Conservation (phyloP, 2,797 vertebrate genomes). For the Perodicticus potto region DNA sequence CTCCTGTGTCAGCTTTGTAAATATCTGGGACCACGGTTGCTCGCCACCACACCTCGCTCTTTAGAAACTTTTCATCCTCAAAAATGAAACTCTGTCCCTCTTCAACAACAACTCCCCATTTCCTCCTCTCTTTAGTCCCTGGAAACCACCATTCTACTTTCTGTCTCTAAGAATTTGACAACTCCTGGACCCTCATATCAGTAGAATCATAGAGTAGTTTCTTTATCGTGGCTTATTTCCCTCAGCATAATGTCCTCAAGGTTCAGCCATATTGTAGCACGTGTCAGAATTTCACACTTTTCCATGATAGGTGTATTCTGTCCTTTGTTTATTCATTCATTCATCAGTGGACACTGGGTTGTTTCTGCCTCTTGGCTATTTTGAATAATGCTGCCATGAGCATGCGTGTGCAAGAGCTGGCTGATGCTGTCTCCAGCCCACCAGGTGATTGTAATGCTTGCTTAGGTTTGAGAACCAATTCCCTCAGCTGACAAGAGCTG, state of each 20-base stretch:
- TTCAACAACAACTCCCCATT: neutral
- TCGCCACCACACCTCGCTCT: neutral
- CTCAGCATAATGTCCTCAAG: neutral
- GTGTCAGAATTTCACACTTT: neutral
- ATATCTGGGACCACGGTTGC: no score
- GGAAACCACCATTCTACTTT: neutral
- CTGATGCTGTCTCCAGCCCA: neutral
- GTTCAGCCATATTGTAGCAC: rapidly evolving
- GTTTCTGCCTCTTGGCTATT: neutral
- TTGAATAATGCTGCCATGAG: neutral
- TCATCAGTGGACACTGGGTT: neutral
- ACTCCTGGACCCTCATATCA: no score
- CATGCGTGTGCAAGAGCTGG: neutral
- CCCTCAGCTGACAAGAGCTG: neutral
- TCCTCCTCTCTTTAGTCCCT: neutral
- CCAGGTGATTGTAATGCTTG: neutral
- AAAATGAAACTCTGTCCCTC: neutral
- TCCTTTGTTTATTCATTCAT: neutral
- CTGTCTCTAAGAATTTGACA: no score
- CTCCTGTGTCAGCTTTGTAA: neutral
- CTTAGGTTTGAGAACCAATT: neutral
- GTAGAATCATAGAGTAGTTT: no score
- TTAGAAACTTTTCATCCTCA: neutral
- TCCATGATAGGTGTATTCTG: no score
- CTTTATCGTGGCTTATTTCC: neutral